A percentile compares a stretch with the other conserved stretches of the same genome.
phyloP scores from a whole-genome alignment of 64 coral and sea anemone species.

The Pocillopora damicornis region DNA sequence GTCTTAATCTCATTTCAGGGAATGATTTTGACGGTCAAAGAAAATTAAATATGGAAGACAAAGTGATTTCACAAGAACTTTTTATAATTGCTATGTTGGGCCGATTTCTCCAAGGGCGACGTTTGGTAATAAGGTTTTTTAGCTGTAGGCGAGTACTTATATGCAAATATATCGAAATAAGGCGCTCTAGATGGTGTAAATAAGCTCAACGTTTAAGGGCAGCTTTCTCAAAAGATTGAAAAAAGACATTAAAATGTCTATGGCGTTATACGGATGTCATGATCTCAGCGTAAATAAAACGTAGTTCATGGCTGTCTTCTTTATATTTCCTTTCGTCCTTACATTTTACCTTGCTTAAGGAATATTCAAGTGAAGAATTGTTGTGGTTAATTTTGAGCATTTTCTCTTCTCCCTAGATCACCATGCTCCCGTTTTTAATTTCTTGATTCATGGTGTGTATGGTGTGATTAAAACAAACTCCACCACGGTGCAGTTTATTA shows the following conservation, averaged over 20 bases:
- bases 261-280: not conserved
- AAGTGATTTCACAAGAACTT: constrained; percentile 14
- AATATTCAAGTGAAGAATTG: constrained; percentile 32
- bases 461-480: constrained; percentile 19
- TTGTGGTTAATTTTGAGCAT: constrained; percentile 14
- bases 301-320: not conserved
- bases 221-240: not conserved
- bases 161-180: constrained; percentile 8
- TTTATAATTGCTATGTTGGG: constrained; percentile 12
- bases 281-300: not conserved
- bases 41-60: constrained; percentile 35
- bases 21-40: constrained; percentile 19
- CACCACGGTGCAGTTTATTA: constrained; percentile 37
- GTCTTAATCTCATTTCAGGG: constrained; percentile 24
- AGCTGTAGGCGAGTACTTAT: constrained; percentile 21
- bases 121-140: constrained; percentile 23
- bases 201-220: not conserved
- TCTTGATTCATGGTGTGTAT: constrained; percentile 23
- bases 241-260: not conserved
- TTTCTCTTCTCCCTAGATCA: not conserved
- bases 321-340: not conserved
- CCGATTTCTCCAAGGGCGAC: constrained; percentile 16
- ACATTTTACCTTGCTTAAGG: constrained; percentile 3
- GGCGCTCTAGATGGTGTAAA: not conserved
- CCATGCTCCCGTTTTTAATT: not conserved